Evolutionary conservation across 2,113 vertebrate genomes (phyloP), one percentile per base, ranked within the genome.

Genomic region (Chitala chitala): DNA sequence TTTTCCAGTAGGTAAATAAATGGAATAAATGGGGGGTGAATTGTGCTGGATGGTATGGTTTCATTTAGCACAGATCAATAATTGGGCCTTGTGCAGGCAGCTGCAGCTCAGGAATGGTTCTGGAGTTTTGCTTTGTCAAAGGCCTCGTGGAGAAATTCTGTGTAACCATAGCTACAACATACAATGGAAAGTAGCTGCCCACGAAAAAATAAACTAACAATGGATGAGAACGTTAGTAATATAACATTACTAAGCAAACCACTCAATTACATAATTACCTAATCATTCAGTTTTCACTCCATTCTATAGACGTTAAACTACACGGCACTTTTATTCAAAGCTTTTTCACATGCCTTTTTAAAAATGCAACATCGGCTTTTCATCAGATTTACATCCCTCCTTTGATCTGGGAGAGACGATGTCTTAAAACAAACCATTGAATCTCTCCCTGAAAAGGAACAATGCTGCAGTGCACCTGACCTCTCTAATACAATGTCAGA

Each of bases 381-480:
- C 46, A 68, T 20, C 38, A 63, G 20, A 68, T 68, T 63, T 38
- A 63, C 29, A 63, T 63, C 20, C 6, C 63, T 66, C 13, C 4
- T 42, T 69, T 55, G 36, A 69, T 31, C 51, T n/a, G 42, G 69
- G 65, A 75, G n/a, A 75, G 8, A 29, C 48, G 24, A 17, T 54
- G 51, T 42, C 65, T 59, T 69, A 22, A 75, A 56, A 69, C 59
- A 24, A 46, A 50, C 50, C 24, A 20, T 69, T 8, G 58, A 24
- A 59, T 15, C 69, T 66, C 53, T 74, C 50, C 86, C 88, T n/a
- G 89, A 89, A 87, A 85, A 88, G 85, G 79, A 82, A 87, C 84
- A 78, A 83, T 87, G 91, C 90, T 91, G 92, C 89, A 89, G 87
- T 84, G 88, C 86, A 87, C 86, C 88, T 86, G 87, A 92, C 87